Base-by-base conservation (phyloP, 2,888 invertebrate species). In the Uloborus plumipes region DNA sequence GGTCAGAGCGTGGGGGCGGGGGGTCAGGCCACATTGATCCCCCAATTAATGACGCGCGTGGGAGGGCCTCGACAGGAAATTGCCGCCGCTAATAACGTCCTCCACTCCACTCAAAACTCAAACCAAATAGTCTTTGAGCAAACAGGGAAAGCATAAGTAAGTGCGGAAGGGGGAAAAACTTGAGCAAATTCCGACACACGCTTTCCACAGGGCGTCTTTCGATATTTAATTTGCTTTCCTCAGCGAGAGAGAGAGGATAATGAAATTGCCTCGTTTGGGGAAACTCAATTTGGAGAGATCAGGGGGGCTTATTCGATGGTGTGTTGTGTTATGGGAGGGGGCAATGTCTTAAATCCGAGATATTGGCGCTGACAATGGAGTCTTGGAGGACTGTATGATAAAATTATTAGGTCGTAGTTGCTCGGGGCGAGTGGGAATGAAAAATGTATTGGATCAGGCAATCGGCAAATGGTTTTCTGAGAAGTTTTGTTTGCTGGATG, bases 21-120 rank as follows among this genome's bases (percentile, higher is more conserved):
- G 55, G n/a, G 16, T 31, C 67, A 26, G 31, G 55, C 16, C 47
- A 39, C 20, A 20, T 22, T 22, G 26, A 39, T 47, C 70, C 47
- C 26, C 51, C n/a, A 58, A 58, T 58, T 70, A 70, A 70, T 58
- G 70, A 70, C 39, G 58, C 39, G 58, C 58, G 70, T 70, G 58
- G 70, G 70, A 47, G 70, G 47, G n/a, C 16, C n/a, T 51, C 55
- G 20, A 58, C 70, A 70, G 70, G 70, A 70, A 70, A 70, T 70
- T 70, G 49, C 58, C 70, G 59, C 22, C 58, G 70, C 70, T 70
- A 70, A 70, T 70, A 58, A 70, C 70, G 20, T 39, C 20, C 53
- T 39, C 39, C 39, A 65, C 49, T 16, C 16, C 50, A 49, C 50
- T 6, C 0, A 69, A 69, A 55, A 69, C 53, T 31, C 15, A 51